Conservation (phyloP, 2,888 invertebrate species). For the Omphaloscelis lunosa region DNA sequence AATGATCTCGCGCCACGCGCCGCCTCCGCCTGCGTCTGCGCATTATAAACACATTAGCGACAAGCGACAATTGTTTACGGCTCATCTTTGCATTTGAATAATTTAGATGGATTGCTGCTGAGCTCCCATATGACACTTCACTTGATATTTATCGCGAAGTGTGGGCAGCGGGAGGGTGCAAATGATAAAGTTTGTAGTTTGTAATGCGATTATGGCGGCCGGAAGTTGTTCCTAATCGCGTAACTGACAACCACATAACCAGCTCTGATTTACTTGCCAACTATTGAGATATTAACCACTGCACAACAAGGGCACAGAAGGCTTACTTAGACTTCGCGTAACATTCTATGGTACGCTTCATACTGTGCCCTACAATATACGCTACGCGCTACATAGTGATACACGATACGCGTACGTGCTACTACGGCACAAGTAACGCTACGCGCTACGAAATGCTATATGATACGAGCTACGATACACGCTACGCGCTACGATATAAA, state of each 20-base stretch:
- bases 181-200: conserved; percentile 77
- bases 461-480: background rate
- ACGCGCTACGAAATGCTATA: background rate
- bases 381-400: background rate
- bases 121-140: conserved; percentile 16
- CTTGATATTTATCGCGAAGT: conserved; percentile 4
- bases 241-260: conserved; percentile 47
- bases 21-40: conserved; percentile 34
- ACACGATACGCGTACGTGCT: background rate
- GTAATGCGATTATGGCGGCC: conserved; percentile 67
- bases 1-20: conserved; percentile 68
- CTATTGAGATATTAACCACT: conserved; percentile 42
- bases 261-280: conserved; percentile 51
- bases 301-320: conserved; percentile 2
- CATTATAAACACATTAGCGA: conserved; percentile 76
- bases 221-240: conserved; percentile 55
- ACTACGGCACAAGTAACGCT: background rate
- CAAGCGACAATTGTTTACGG: conserved; percentile 74
- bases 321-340: background rate
- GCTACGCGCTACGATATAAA: background rate
- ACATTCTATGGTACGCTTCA: background rate
- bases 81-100: conserved; percentile 79
- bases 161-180: conserved; percentile 46
- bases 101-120: conserved; percentile 72
- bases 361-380: background rate